phyloP scores from a whole-genome alignment of 2,888 invertebrate species.

The Pterostichus niger region DNA sequence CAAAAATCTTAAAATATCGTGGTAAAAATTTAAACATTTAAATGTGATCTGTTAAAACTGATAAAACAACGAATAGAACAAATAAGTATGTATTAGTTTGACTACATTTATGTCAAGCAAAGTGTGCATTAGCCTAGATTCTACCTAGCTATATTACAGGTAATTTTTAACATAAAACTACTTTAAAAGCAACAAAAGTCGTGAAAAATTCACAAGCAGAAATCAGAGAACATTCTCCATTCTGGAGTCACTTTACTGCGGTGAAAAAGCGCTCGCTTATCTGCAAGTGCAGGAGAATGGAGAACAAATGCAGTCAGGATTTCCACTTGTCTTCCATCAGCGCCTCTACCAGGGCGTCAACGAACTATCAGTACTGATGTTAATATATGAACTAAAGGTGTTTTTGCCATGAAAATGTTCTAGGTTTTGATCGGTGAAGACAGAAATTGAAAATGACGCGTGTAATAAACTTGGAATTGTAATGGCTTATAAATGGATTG shows the following conservation, averaged over 20 bases:
- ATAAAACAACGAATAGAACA: too few species aligned
- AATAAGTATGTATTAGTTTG: too few species aligned
- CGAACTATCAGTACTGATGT: not conserved
- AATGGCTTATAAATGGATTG: constrained; percentile 23
- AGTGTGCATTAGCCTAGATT: constrained; percentile 19
- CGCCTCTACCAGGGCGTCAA: constrained; percentile 8
- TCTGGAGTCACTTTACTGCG: constrained; percentile 13
- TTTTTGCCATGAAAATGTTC: not conserved
- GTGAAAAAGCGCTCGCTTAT: constrained; percentile 26
- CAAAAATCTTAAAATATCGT: too few species aligned
- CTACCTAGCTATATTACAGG: constrained; percentile 36
- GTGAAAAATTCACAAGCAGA: constrained; percentile 19
- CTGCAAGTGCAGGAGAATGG: constrained; percentile 26
- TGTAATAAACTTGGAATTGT: constrained; percentile 18
- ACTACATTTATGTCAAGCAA: not conserved
- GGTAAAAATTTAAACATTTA: too few species aligned
- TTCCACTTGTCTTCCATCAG: constrained; percentile 50
- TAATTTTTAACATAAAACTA: constrained; percentile 40
- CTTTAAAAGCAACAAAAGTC: constrained; percentile 10
- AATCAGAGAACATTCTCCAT: constrained; percentile 22
- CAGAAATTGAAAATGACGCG: constrained; percentile 35
- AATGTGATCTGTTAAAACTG: too few species aligned
- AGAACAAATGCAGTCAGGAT: constrained; percentile 38
- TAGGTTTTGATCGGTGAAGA: not conserved
- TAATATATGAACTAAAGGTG: not conserved